Conservation (phyloP, 2,888 invertebrate genomes). For the Chalcosyrphus nemorum region DNA sequence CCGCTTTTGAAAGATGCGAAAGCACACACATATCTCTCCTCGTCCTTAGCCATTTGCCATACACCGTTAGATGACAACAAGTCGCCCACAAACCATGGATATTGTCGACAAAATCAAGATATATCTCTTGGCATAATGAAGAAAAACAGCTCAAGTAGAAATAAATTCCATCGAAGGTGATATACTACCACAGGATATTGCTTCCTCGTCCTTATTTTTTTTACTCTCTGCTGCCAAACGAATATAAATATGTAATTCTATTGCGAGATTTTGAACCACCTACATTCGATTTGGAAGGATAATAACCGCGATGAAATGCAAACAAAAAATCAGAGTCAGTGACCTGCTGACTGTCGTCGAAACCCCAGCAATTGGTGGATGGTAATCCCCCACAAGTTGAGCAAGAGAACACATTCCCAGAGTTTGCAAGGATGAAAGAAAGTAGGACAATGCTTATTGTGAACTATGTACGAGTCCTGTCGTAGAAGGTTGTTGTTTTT, state of each 20-base stretch:
- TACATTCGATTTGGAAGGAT: slow-evolving; percentile 57
- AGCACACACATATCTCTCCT: slow-evolving; percentile 18
- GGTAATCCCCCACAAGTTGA: slow-evolving; percentile 14
- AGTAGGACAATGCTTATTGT: slow-evolving; percentile 61
- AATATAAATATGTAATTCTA: slow-evolving; percentile 58
- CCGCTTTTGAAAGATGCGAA: slow-evolving; percentile 34
- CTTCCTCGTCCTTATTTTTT: background rate
- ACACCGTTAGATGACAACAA: background rate
- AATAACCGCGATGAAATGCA: slow-evolving; percentile 33
- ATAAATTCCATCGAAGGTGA: slow-evolving; percentile 73
- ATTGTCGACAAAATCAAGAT: slow-evolving; percentile 73
- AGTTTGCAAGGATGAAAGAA: slow-evolving; percentile 14
- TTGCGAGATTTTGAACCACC: background rate
- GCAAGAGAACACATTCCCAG: slow-evolving; percentile 16
- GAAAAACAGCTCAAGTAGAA: slow-evolving; percentile 74
- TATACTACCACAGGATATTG: slow-evolving; percentile 67
- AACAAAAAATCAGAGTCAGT: slow-evolving; percentile 32
- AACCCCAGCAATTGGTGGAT: slow-evolving; percentile 29
- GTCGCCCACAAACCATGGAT: slow-evolving; percentile 56
- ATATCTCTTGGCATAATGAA: slow-evolving; percentile 72
- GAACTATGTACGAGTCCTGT: background rate
- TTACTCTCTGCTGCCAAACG: slow-evolving; percentile 35
- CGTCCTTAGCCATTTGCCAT: background rate
- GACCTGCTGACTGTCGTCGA: slow-evolving; percentile 44
- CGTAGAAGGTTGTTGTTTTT: slow-evolving; percentile 56